Evolutionary conservation across 1,140 invertebrate species (phyloP).

Genomic region (Hyposmocoma kahamanoa): DNA sequence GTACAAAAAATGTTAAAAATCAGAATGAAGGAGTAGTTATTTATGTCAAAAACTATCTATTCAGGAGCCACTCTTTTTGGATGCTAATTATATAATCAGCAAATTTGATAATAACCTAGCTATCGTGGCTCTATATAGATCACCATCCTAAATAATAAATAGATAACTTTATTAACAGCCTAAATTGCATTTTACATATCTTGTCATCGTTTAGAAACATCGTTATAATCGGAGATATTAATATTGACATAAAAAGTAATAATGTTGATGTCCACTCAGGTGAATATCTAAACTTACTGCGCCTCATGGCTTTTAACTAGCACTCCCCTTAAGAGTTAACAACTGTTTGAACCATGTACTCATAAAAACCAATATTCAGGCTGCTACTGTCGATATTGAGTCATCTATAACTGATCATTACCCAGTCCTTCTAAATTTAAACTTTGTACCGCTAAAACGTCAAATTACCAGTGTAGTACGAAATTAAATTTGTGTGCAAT

Average conservation of each 20-base stretch:
- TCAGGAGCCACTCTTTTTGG: neutral
- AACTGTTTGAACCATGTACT: neutral
- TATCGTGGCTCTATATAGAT: neutral
- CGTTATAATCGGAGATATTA: neutral
- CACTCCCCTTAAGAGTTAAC: neutral
- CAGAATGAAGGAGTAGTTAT: constrained; percentile 3
- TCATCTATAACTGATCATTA: neutral
- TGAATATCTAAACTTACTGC: neutral
- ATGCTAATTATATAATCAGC: neutral
- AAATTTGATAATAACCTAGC: neutral
- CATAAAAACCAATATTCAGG: neutral
- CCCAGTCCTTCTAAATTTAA: neutral
- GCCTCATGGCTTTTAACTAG: neutral
- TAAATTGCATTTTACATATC: neutral
- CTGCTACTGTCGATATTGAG: neutral
- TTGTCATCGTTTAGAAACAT: neutral
- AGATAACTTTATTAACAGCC: neutral
- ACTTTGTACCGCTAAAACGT: neutral
- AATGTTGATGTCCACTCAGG: neutral
- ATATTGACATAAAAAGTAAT: neutral
- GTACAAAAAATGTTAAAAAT: neutral
- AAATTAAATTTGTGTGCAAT: neutral
- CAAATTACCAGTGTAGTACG: neutral
- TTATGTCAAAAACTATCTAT: neutral
- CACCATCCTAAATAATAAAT: neutral